These are phyloP conservation scores for Pygocentrus nattereri DNA, from an alignment of 2,797 vertebrate species.

Conservation along the genomic window DNA sequence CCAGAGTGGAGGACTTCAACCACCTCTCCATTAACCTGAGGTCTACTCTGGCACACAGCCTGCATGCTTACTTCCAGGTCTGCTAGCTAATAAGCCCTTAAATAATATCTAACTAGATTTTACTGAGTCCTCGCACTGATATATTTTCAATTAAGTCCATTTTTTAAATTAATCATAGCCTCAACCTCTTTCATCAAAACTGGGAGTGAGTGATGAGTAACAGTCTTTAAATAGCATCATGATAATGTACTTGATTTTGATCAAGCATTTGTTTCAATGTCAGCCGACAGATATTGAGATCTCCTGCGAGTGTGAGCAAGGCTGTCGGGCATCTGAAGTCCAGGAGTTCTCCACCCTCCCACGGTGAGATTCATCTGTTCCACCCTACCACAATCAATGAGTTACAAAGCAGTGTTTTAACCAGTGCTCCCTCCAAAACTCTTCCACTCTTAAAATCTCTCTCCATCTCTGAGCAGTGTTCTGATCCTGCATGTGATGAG, in stretches of 20 bases:
- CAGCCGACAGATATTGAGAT: background rate
- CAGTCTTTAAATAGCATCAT: background rate
- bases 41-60: background rate
- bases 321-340: background rate
- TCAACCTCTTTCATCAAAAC: background rate
- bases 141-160: too few relatives aligned
- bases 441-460: background rate
- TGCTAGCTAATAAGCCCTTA: background rate
- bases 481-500: background rate
- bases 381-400: background rate
- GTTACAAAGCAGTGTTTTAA: background rate
- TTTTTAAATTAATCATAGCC: background rate
- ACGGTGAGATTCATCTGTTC: background rate
- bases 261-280: background rate
- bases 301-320: background rate
- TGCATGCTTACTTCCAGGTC: constrained; percentile 4
- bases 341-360: background rate
- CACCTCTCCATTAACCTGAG: constrained; percentile 10
- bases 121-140: background rate
- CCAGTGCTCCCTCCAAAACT: background rate
- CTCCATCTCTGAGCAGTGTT: background rate
- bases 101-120: background rate
- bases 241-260: too few relatives aligned
- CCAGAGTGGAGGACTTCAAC: background rate
- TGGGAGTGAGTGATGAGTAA: background rate